Percentiles rank a stretch among this genome's conserved stretches.
phyloP scores from a whole-genome alignment of 2,797 vertebrate species.

The Echeneis naucrates region DNA sequence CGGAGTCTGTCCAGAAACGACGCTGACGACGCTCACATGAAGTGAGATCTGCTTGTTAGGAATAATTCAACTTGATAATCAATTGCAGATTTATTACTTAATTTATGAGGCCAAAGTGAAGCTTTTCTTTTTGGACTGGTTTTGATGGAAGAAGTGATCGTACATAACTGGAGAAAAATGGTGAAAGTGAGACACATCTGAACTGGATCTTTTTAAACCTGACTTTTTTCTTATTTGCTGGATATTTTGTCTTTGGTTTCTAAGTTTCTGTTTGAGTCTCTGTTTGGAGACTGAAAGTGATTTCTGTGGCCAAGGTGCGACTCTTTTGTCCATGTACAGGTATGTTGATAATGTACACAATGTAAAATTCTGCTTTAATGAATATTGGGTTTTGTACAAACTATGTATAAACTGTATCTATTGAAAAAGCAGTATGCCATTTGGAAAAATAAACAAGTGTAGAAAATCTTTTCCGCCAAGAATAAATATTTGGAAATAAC shows the following conservation, averaged over 20 bases:
- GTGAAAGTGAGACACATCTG: not conserved
- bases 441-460: slow-evolving; percentile 75
- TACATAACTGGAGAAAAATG: slow-evolving; percentile 22
- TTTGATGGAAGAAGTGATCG: slow-evolving; percentile 11
- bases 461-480: slow-evolving; percentile 87
- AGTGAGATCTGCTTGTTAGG: not conserved
- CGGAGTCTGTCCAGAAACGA: slow-evolving; percentile 2
- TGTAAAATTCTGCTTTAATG: slow-evolving; percentile 87
- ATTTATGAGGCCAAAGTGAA: slow-evolving; percentile 44
- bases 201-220: slow-evolving; percentile 20
- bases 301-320: slow-evolving; percentile 38
- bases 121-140: slow-evolving; percentile 18
- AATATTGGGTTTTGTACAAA: slow-evolving; percentile 85
- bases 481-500: slow-evolving; percentile 88
- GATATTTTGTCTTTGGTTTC: slow-evolving; percentile 36
- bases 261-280: slow-evolving; percentile 63
- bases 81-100: slow-evolving; percentile 19
- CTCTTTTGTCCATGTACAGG: slow-evolving; percentile 78
- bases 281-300: slow-evolving; percentile 40
- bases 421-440: slow-evolving; percentile 83
- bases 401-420: slow-evolving; percentile 87
- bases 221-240: slow-evolving; percentile 16
- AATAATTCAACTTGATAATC: slow-evolving; percentile 1
- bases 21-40: slow-evolving; percentile 46
- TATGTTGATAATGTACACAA: slow-evolving; percentile 75